Evolutionary conservation across 2,113 vertebrate genomes (phyloP), one percentile per base, ranked within the genome.

Genomic region (Benitochromis conjunctus): DNA sequence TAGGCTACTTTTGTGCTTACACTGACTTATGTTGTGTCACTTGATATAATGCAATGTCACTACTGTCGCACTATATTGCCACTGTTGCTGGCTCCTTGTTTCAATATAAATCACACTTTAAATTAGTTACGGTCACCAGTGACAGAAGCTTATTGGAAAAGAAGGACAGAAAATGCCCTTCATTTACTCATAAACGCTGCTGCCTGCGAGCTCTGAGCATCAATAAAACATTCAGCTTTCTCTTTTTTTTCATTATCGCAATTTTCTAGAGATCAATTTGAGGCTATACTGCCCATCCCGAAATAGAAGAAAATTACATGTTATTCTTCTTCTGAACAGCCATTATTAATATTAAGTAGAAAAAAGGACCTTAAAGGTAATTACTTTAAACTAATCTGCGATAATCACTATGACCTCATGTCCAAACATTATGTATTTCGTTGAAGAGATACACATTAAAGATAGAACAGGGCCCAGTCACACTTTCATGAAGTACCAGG

Each of bases 281-380:
- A 48, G 14, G 5, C 1, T 3, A 26, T 29, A 18, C 11, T 12
- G 18, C 4, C 34, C 3, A 21, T 4, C 1, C 14, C 1, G 14
- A 74, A 48, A 74, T 46, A n/a, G 58, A 36, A 64, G 36, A 64
- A n/a, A n/a, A 2, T 51, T 31, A 18, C 9, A 74, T 11, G 24
- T 7, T 31, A 51, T 12, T 74, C 43, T 48, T 74, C 43, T 46
- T 46, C 5, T 48, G 69, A 74, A 48, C 69, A 74, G 5, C 24
- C 43, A 74, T 74, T 74, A 19, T 48, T 74, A 74, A 18, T 29
- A 48, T 29, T 29, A 26, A 19, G 69, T 29, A 74, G 43, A 18
- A 74, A 24, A 74, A 29, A 48, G 14, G 24, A 48, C 41, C 3
- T 29, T 48, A 48, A 48, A 46, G 21, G 46, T 29, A 46, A 10